phyloP scores from a whole-genome alignment of 2,797 vertebrate species.

The Enteromius anoplus region DNA sequence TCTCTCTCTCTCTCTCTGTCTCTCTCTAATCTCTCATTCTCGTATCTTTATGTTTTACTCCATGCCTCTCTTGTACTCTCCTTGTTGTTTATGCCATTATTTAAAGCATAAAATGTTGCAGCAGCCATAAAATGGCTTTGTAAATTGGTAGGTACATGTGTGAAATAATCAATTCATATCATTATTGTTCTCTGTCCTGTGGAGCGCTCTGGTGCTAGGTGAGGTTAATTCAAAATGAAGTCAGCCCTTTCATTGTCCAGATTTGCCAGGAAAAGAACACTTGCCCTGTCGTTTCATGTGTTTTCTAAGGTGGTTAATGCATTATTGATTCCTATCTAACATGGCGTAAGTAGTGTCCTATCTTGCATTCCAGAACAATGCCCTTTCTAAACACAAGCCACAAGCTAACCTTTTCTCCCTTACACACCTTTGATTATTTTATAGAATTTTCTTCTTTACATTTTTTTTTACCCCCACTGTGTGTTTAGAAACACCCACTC shows the following conservation, averaged over 20 bases:
- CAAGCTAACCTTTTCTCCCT: constrained; percentile 36
- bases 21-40: constrained; percentile 35
- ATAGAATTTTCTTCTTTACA: neutral
- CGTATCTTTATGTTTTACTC: constrained; percentile 23
- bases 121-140: constrained; percentile 58
- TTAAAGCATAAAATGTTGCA: constrained; percentile 60
- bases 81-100: constrained; percentile 41
- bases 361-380: constrained; percentile 62
- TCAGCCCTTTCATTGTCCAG: constrained; percentile 67
- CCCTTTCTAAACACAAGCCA: constrained; percentile 39
- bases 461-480: neutral
- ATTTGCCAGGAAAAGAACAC: constrained; percentile 68
- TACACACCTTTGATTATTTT: constrained; percentile 2
- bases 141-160: constrained; percentile 57
- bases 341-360: constrained; percentile 68
- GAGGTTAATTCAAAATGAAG: constrained; percentile 71
- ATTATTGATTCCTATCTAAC: constrained; percentile 79
- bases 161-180: constrained; percentile 63
- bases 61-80: neutral
- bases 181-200: constrained; percentile 56
- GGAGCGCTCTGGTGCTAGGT: constrained; percentile 53
- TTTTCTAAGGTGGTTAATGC: constrained; percentile 73
- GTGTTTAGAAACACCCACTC: constrained; percentile 34
- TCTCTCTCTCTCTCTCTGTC: constrained; percentile 44
- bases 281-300: constrained; percentile 68